Evolutionary conservation across 2,113 vertebrate genomes (phyloP).

Genomic region (Oceanites oceanicus): DNA sequence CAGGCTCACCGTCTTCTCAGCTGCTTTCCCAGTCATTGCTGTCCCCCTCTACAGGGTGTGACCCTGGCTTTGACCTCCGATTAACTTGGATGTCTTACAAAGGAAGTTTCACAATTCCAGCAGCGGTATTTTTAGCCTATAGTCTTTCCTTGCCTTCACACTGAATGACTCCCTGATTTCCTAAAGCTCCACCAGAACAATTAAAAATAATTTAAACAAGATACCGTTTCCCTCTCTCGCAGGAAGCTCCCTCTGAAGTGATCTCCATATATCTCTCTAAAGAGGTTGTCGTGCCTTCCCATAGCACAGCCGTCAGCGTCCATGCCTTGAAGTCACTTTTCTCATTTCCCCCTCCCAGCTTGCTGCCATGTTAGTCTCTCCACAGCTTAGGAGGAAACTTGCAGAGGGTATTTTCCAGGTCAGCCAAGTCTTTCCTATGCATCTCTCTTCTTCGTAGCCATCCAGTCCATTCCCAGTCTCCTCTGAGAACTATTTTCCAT

Average conservation of each 20-base stretch:
- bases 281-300: neutral
- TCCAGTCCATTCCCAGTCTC: neutral
- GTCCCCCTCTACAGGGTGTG: neutral
- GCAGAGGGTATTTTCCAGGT: neutral
- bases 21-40: neutral
- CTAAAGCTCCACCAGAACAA: neutral
- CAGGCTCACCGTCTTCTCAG: neutral
- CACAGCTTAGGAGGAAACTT: neutral
- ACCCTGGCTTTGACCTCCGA: neutral
- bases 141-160: neutral
- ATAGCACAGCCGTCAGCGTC: neutral
- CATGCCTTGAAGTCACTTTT: neutral
- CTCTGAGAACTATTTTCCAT: neutral
- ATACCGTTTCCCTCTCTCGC: neutral
- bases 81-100: neutral
- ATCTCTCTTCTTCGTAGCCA: neutral
- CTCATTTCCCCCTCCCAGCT: neutral
- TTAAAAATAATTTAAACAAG: slow-evolving; percentile 33
- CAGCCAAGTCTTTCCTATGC: neutral
- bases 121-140: slow-evolving; percentile 30
- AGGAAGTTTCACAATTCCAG: slow-evolving; percentile 13
- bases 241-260: slow-evolving; percentile 25
- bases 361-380: neutral
- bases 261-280: slow-evolving; percentile 20
- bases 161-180: neutral